Base-by-base conservation (phyloP, 23 tunicate genomes). In the Trididemnum nubilum region DNA sequence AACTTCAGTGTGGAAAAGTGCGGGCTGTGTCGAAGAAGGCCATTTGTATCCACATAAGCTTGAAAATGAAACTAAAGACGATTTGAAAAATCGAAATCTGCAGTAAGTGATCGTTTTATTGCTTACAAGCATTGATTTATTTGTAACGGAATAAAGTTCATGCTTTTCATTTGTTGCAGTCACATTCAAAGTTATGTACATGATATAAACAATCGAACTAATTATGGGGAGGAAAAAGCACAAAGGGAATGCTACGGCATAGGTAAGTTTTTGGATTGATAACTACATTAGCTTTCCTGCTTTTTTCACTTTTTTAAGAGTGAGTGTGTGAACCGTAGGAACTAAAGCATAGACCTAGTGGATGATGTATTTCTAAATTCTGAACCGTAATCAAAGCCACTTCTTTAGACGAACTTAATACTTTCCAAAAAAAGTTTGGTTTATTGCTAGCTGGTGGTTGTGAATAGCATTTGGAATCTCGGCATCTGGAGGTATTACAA, bases 21-120 rank as follows among this genome's bases (percentile, higher is more conserved):
- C 38, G 4, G 74, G 74, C n/a, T 69, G 74, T 24, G 39, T 69
- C 7, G 39, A 69, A 34, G 74, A 69, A 69, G 74, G 74, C 4
- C 5, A 32, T 31, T 18, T 33, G 12, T 69, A 69, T 69, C 74
- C 74, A 3, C 39, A 32, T n/a, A 32, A 15, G 4, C 74, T 69
- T 2, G 18, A 15, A 9, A 12, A 33, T 4, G 36, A 7, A 7
- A 15, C 7, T 21, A 9, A 28, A 5, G 38, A 69, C 4, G 32
- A 33, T 2, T 33, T 69, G 5, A 69, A 69, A 12, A 24, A 33
- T 7, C 25, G 29, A 3, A 69, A 69, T 32, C 25, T 69, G 74
- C 74, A 34, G 74, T 69, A 32, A 69, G 67, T 44, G 54, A 7
- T 44, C 15, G 9, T 44, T 44, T 44, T 44, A 7, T 44, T 44